Base-by-base conservation (phyloP, 2,888 invertebrate genomes). In the Hyppa rectilinea region DNA sequence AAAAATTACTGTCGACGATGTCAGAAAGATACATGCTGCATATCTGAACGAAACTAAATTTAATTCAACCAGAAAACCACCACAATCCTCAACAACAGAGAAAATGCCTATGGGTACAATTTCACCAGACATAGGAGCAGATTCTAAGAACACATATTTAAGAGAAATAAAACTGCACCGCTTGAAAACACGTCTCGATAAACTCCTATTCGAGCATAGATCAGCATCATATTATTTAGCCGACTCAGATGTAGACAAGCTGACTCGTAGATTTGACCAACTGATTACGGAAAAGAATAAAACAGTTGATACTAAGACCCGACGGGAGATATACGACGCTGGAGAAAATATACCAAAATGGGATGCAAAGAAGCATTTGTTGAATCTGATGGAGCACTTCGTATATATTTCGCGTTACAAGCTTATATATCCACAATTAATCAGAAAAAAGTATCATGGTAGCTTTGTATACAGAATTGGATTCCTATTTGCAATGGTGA, bases 331-430 rank as follows among this genome's bases (percentile, higher is more conserved):
- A 0, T 75, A 0, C 4, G 0, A 10, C 0, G 0, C 0, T 0
- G 3, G 0, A 0, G 49, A 50, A 2, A 6, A 36, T 2, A 4
- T 14, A 0, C 0, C 0, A 2, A 59, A 0, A 4, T 26, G n/a
- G 31, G 3, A n/a, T 0, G 5, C 12, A 2, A 78, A 73, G 4
- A 2, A 0, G 0, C 65, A 14, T 14, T 3, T 45, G 2, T 0
- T 61, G 2, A 17, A 52, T 0, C 0, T 90, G 0, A 90, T 90
- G 87, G 66, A 81, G 5, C 92, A 92, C 52, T 92, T 92, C 26
- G 60, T 91, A 0, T 91, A 91, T 64, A 71, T 80, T 9, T 83
- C 86, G 0, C 84, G 90, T 29, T 90, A 91, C 66, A 88, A 87
- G n/a, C 26, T 92, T 4, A 72, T 87, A 0, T 82, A 80, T 20